phyloP scores from a whole-genome alignment of 2,113 vertebrate genomes.

The Sorex fumeus region DNA sequence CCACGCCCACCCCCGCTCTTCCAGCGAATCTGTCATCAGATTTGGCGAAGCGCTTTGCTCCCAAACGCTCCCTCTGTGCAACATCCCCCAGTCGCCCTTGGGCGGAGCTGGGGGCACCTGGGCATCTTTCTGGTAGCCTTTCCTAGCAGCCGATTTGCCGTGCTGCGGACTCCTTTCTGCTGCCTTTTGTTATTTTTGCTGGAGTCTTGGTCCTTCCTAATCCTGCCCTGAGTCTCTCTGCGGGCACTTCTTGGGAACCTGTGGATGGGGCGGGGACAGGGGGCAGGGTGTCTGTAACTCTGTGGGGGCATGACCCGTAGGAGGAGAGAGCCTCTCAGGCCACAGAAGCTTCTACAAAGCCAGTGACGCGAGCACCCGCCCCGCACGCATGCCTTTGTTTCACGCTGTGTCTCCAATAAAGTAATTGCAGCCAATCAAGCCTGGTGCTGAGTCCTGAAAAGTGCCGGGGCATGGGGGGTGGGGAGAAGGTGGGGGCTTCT shows the following conservation, averaged over 20 bases:
- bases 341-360: constrained; percentile 31
- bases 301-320: background rate
- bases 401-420: constrained; percentile 80
- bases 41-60: background rate
- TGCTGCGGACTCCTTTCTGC: constrained; percentile 18
- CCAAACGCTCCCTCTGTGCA: too few relatives aligned
- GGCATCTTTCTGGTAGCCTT: constrained; percentile 33
- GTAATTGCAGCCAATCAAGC: constrained; percentile 72
- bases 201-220: constrained; percentile 52
- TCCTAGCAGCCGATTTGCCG: constrained; percentile 21
- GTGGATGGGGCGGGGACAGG: background rate
- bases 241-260: background rate
- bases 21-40: background rate
- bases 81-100: too few relatives aligned
- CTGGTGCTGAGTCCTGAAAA: constrained; percentile 56
- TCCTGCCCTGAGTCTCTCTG: background rate
- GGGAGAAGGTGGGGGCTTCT: background rate
- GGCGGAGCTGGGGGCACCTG: background rate
- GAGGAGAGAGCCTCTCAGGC: background rate
- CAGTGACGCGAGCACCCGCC: background rate
- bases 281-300: constrained; percentile 4
- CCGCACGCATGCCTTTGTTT: constrained; percentile 54
- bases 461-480: background rate
- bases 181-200: constrained; percentile 36
- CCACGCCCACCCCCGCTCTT: too few relatives aligned